Base-by-base conservation (phyloP, 1,140 invertebrate genomes). In the Augochlora pura region DNA sequence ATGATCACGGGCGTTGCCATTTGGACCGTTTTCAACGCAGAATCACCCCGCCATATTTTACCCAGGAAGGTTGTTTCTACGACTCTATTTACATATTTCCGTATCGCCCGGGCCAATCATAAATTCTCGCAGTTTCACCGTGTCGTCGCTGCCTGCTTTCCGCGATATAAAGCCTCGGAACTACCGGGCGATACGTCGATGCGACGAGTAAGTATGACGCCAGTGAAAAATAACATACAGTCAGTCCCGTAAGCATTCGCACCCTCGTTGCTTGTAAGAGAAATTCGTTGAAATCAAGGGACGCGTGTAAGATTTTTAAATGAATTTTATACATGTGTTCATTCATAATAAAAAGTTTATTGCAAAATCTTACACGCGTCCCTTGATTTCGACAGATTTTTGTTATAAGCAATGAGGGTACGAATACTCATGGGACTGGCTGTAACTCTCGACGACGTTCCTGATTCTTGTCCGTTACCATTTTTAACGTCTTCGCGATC, bases 11-110 rank as follows among this genome's bases (percentile, higher is more conserved):
- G 42, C 54, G 74, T 38, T 77, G 74, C 66, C 75, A 66, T 71
- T 77, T 77, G 67, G 80, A 81, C 66, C 80, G 60, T 81, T 77
- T 71, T 77, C 80, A 77, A 66, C 67, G 59, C n/a, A 64, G 73
- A 83, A 72, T 74, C n/a, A n/a, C 59, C 62, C 65, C 32, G 4
- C 67, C 39, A 66, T 83, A 65, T 38, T 67, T 84, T 72, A 83
- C 49, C 72, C 65, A 21, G 57, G n/a, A n/a, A n/a, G n/a, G 65
- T 63, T 76, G 39, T 67, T 57, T 18, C 78, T 57, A 69, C 66
- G 49, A 66, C 66, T 63, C 65, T 76, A 80, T 80, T 80, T 80
- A 80, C 78, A 80, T 76, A 77, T 68, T 76, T 69, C 78, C 66
- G 65, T 80, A 68, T 68, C 73, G 63, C 59, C 49, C 10, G 14